Conservation (phyloP, 2,113 vertebrate genomes). For the Willisornis vidua region DNA sequence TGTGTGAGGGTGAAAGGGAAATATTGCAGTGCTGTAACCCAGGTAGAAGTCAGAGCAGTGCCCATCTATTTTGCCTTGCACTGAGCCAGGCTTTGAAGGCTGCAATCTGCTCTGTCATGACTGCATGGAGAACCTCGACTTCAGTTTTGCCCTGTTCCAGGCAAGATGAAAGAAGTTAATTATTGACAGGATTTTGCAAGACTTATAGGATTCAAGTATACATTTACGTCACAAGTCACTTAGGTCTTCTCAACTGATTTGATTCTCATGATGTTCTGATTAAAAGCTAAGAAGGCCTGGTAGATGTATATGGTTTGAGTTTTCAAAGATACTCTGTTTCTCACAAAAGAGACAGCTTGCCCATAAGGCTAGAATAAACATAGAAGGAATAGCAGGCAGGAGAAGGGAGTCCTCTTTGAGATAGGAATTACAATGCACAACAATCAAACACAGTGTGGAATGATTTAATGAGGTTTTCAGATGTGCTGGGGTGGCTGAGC, state of each 20-base stretch:
- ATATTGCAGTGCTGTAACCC: background rate
- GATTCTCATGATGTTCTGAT: background rate
- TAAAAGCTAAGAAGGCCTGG: background rate
- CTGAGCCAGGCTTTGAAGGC: background rate
- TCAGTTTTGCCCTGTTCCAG: background rate
- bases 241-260: background rate
- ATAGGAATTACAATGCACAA: background rate
- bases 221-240: background rate
- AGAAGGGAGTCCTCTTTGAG: background rate
- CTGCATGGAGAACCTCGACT: background rate
- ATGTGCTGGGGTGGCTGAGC: rapidly evolving
- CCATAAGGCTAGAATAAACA: background rate
- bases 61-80: background rate
- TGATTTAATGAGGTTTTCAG: background rate
- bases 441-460: background rate
- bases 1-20: background rate
- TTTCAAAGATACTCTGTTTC: background rate
- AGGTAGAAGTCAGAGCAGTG: background rate
- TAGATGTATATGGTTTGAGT: background rate
- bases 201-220: background rate
- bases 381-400: background rate
- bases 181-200: background rate
- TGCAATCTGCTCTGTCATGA: background rate
- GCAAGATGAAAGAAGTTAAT: background rate
- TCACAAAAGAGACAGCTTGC: background rate